Evolutionary conservation across 1,140 invertebrate species (phyloP).

Genomic region (Rhizoglyphus robini): DNA sequence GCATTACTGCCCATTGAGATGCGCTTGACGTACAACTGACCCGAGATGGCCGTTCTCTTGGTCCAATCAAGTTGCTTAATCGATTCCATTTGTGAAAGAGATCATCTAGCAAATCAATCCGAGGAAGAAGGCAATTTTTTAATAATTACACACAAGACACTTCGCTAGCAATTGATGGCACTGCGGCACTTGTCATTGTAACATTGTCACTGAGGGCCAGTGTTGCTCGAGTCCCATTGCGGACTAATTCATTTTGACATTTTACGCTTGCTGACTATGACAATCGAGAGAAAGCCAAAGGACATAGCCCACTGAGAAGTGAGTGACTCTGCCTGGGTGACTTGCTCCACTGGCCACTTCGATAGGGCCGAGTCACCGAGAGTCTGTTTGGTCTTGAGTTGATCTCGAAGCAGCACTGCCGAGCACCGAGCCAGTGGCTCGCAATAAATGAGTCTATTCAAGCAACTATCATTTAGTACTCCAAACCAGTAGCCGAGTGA

Average conservation of each 20-base stretch:
- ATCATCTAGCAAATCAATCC: not conserved
- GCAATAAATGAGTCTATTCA: not conserved
- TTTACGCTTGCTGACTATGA: slow-evolving; percentile 16
- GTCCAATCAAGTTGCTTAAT: not conserved
- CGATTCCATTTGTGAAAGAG: slow-evolving; percentile 6
- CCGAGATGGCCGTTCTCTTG: not conserved
- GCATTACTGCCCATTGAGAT: not conserved
- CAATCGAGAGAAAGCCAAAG: not conserved
- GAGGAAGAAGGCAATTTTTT: slow-evolving; percentile 1
- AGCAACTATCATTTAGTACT: not conserved
- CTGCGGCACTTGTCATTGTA: not conserved
- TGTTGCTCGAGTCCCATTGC: not conserved
- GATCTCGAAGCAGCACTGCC: too few species aligned
- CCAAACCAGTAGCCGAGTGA: not conserved
- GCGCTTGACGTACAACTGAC: not conserved
- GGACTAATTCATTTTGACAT: slow-evolving; percentile 17
- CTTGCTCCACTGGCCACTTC: too few species aligned
- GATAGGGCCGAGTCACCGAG: too few species aligned
- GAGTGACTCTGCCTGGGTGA: not conserved
- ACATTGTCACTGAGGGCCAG: not conserved
- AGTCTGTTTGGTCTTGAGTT: too few species aligned
- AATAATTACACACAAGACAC: not conserved
- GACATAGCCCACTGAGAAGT: not conserved
- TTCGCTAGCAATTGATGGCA: not conserved
- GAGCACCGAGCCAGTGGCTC: not conserved